Conservation (phyloP, 2,888 invertebrate genomes). For the Argyresthia albistria region DNA sequence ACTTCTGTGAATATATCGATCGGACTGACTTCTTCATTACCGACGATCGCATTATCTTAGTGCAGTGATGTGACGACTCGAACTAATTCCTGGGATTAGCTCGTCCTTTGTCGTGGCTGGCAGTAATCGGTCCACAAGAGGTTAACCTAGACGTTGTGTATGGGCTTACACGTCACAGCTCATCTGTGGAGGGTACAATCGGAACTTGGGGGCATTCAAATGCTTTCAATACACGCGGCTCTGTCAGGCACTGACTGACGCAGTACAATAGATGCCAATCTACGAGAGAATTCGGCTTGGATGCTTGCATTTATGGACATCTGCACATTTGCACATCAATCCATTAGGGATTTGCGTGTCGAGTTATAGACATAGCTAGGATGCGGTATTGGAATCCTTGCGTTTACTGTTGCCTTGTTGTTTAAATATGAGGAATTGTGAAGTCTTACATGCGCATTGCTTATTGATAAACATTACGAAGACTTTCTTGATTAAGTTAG, state of each 20-base stretch:
- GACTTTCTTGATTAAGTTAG: no score
- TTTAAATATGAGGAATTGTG: no score
- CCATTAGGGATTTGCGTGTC: not conserved
- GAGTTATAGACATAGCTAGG: not conserved
- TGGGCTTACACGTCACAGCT: not conserved
- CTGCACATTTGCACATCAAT: slow-evolving; percentile 4
- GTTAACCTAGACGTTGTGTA: no score
- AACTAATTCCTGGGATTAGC: no score
- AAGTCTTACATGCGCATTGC: no score
- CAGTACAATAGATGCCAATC: slow-evolving; percentile 61
- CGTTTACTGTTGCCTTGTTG: not conserved
- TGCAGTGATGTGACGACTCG: no score
- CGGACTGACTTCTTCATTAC: no score
- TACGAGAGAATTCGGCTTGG: slow-evolving; percentile 49
- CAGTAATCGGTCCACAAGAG: no score
- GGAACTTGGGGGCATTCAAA: slow-evolving; percentile 55
- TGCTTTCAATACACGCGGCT: slow-evolving; percentile 46
- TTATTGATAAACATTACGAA: no score
- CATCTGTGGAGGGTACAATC: slow-evolving; percentile 26
- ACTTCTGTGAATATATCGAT: no score
- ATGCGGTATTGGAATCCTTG: not conserved
- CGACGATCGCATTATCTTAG: no score
- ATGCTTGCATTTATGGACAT: slow-evolving; percentile 21
- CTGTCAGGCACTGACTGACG: slow-evolving; percentile 28
- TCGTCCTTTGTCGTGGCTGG: no score